phyloP scores from a whole-genome alignment of 1,140 invertebrate species.

The Ptiloglossa arizonensis region DNA sequence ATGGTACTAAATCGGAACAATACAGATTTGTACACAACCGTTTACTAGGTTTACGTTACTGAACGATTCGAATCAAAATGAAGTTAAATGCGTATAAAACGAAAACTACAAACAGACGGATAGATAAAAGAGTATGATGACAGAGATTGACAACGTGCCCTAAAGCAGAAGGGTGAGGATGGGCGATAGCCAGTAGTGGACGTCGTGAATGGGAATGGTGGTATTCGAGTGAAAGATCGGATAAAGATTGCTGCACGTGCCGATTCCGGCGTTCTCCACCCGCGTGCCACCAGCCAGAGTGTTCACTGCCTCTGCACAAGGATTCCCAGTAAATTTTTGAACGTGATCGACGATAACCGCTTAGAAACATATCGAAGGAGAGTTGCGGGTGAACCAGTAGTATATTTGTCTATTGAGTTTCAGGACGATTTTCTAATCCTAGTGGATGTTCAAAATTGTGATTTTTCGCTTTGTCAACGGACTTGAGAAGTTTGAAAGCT shows the following conservation, averaged over 20 bases:
- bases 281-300: constrained; percentile 18
- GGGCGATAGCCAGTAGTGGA: not conserved
- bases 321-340: constrained; percentile 53
- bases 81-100: not conserved
- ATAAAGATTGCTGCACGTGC: constrained; percentile 73
- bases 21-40: too few relatives aligned
- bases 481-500: too few relatives aligned
- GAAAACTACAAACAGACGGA: not conserved
- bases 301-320: constrained; percentile 22
- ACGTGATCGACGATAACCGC: constrained; percentile 32
- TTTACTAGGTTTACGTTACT: too few relatives aligned
- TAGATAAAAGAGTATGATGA: not conserved
- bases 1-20: too few relatives aligned
- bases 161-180: not conserved
- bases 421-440: constrained; percentile 5
- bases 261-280: constrained; percentile 41
- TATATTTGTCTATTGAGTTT: not conserved
- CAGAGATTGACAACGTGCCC: constrained; percentile 2
- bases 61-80: not conserved
- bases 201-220: constrained; percentile 3
- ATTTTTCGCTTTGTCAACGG: too few relatives aligned
- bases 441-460: constrained; percentile 5
- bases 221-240: constrained; percentile 67
- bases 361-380: constrained; percentile 14
- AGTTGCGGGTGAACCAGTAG: not conserved